Conservation (phyloP, 1,140 invertebrate species). For the Vollenhovia emeryi region DNA sequence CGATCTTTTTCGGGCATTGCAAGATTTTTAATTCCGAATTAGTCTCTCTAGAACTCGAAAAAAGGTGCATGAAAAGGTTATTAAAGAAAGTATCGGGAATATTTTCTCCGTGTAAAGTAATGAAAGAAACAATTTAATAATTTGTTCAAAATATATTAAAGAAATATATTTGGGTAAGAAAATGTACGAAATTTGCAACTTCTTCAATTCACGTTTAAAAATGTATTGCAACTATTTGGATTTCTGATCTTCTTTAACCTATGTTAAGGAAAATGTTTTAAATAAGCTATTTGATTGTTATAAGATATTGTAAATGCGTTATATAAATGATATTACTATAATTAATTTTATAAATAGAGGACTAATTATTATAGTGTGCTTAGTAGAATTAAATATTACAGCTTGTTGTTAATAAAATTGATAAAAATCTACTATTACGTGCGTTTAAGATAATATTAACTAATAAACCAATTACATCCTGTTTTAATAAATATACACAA, state of each 20-base stretch:
- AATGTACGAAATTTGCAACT: not conserved
- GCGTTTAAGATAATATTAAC: not conserved
- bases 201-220: not conserved
- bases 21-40: not conserved
- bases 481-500: not conserved
- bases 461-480: not conserved
- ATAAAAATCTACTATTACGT: not conserved
- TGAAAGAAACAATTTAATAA: not conserved
- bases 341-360: not conserved
- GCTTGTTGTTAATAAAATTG: not conserved
- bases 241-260: not conserved
- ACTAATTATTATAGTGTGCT: not conserved
- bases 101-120: not conserved
- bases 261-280: not conserved
- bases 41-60: too few relatives aligned
- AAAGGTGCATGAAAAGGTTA: not conserved
- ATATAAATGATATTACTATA: not conserved
- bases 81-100: not conserved
- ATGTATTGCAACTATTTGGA: not conserved
- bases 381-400: not conserved
- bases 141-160: not conserved
- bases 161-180: not conserved
- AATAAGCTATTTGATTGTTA: not conserved
- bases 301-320: constrained; percentile 5
- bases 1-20: not conserved